Evolutionary conservation across 2,113 vertebrate genomes (phyloP), one percentile per base, ranked within the genome.

Genomic region (Siniperca chuatsi): DNA sequence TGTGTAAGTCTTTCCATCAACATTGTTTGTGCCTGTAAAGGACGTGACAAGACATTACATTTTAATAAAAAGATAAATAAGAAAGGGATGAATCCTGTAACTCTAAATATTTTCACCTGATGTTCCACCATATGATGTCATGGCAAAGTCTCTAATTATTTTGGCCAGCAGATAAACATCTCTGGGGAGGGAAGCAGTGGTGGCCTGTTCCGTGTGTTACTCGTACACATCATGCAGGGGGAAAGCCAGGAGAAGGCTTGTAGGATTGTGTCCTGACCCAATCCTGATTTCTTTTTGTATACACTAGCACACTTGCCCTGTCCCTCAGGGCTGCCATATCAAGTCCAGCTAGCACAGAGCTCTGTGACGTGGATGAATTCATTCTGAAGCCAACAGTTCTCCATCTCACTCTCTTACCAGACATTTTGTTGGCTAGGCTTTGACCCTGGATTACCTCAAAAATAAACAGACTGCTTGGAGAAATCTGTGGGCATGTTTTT

Each of bases 401-500:
- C 77, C 9, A 42, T 55, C 60, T 66, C 35, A 11, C 52, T 69
- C 44, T 70, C 44, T 66, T 21, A 48, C 62, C 55, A 86, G 69
- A 72, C 48, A 76, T 61, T 55, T 46, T 57, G 87, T 75, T 89
- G 81, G 87, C 84, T 64, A 4, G 74, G 73, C 83, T 75, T 86
- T 82, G 64, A 80, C 79, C 83, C 72, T 44, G 64, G 65, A 92
- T 94, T 90, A 90, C 88, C 84, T 87, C 72, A 66, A 92, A 90
- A 94, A 86, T 91, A 95, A 93, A 93, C 85, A 91, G 76, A 79
- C 82, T 85, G 64, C 79, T 84, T 29, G 81, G 79, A 90, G 85
- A 89, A 92, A 86, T 87, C 75, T 76, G 61, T 55, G 82, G 73
- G 85, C 57, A 82, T 90, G 83, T 92, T 93, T 90, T 90, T 90